A percentile compares a stretch with the other conserved stretches of the same genome.
Evolutionary conservation across 2,888 invertebrate genomes (phyloP).

Genomic region (Folsomia candida): DNA sequence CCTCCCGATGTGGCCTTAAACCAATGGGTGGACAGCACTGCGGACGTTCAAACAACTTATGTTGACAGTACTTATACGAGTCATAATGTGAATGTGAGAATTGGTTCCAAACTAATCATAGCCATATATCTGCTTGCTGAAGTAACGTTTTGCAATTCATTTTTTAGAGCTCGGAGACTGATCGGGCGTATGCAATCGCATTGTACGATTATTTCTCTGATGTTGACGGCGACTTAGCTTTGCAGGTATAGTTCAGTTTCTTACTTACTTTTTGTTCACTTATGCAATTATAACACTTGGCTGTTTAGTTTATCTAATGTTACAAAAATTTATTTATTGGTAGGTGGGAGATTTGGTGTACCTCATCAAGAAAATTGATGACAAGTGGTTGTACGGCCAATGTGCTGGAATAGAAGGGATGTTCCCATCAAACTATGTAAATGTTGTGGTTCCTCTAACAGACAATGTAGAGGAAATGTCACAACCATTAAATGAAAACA

Average conservation of each 20-base stretch:
- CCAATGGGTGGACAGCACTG: conserved; percentile 29
- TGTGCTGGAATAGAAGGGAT: conserved; percentile 54
- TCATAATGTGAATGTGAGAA: conserved; percentile 4
- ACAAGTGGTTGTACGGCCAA: conserved; percentile 54
- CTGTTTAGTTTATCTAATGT: background rate
- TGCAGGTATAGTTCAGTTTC: too few relatives aligned
- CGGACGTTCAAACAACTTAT: conserved; percentile 18
- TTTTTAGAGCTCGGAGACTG: conserved; percentile 17
- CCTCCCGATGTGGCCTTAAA: conserved; percentile 30
- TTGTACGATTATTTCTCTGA: conserved; percentile 48
- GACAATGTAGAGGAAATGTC: conserved; percentile 10
- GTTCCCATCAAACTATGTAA: conserved; percentile 54
- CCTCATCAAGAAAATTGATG: conserved; percentile 53
- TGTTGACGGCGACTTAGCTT: conserved; percentile 43
- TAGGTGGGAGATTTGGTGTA: conserved; percentile 55
- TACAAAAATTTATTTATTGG: background rate
- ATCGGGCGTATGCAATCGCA: conserved; percentile 46
- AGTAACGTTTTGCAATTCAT: too few relatives aligned
- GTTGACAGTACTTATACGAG: conserved; percentile 13
- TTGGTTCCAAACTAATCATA: too few relatives aligned
- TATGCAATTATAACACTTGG: background rate
- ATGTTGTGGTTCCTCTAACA: conserved; percentile 43
- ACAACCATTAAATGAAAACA: too few relatives aligned
- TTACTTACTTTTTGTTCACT: background rate
- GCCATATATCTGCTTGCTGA: background rate